Base-by-base conservation (phyloP, 2,113 vertebrate genomes). In the Eleginops maclovinus region DNA sequence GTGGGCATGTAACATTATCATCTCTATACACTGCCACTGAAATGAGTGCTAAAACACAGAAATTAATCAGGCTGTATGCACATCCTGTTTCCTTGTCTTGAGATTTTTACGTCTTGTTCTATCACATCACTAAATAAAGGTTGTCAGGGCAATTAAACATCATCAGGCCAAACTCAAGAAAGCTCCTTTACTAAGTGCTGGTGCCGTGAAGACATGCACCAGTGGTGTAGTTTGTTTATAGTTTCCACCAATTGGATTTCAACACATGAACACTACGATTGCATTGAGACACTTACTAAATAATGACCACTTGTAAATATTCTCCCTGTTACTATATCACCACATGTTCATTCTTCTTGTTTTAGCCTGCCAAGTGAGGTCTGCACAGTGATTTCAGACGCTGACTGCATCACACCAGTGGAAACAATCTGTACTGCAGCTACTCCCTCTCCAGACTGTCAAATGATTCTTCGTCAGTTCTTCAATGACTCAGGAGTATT, bases 401-500 rank as follows among this genome's bases (percentile, higher is more conserved):
- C 96, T 2, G 95, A 96, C 79, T 99, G 98, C 58, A 88, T 80
- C 70, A 95, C 86, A 3, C 96, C 95, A 0, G 86, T 96, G 59
- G 87, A 94, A 50, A 95, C 93, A 0, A 63, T 94, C 28, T 99
- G 98, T 87, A 94, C 72, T 36, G 82, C 90, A 3, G 96, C 96
- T 72, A 50, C 87, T 1, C 96, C 96, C 0, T 92, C 92, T 4
- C 93, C 96, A 5, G 95, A 95, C 81, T 99, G 98, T 85, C 95
- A 96, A 81, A 89, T 99, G 63, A 93, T 97, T 76, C 93, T 99
- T 53, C 93, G 96, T 4, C 97, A 97, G 88, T 94, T 92, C 79
- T 96, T 99, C 89, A 96, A 96, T 47, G 91, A 95, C 59, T 95
- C 96, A 0, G 98, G 98, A 10, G 91, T 95, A 41, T 99, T 96